Conservation (phyloP, 2,113 vertebrate genomes). For the Anarrhichthys ocellatus region DNA sequence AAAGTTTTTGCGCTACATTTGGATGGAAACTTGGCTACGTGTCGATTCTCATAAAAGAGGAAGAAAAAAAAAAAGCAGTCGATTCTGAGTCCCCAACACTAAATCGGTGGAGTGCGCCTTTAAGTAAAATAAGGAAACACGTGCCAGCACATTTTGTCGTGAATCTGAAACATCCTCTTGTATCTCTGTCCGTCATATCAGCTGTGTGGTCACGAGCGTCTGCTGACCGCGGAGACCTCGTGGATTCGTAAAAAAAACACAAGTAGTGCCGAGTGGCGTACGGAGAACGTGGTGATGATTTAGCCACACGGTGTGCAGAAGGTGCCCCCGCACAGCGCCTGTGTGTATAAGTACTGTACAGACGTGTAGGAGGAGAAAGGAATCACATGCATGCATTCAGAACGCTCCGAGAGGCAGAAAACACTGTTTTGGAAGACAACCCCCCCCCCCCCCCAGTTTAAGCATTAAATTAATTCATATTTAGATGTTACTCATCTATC, state of each 20-base stretch:
- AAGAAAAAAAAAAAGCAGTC: neutral
- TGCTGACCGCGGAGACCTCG: neutral
- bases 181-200: constrained; percentile 54
- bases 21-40: neutral
- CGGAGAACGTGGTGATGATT: constrained; percentile 13
- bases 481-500: constrained; percentile 62
- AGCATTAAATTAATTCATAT: constrained; percentile 61
- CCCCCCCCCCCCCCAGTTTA: neutral
- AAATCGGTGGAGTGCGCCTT: neutral
- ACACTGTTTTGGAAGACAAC: constrained; percentile 46
- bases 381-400: constrained; percentile 65
- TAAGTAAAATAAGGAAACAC: constrained; percentile 2
- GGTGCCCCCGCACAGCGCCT: neutral
- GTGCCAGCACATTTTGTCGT: neutral
- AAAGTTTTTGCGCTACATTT: neutral
- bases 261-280: neutral
- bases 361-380: constrained; percentile 57
- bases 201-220: constrained; percentile 8
- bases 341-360: constrained; percentile 38
- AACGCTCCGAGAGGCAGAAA: constrained; percentile 38
- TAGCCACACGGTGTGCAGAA: constrained; percentile 21
- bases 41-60: neutral
- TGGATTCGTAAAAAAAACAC: constrained; percentile 14
- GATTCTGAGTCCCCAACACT: neutral
- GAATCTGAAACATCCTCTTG: constrained; percentile 24